These are phyloP conservation scores for Montipora capricornis DNA, from an alignment of 64 coral and sea anemone species.

Conservation along the genomic window DNA sequence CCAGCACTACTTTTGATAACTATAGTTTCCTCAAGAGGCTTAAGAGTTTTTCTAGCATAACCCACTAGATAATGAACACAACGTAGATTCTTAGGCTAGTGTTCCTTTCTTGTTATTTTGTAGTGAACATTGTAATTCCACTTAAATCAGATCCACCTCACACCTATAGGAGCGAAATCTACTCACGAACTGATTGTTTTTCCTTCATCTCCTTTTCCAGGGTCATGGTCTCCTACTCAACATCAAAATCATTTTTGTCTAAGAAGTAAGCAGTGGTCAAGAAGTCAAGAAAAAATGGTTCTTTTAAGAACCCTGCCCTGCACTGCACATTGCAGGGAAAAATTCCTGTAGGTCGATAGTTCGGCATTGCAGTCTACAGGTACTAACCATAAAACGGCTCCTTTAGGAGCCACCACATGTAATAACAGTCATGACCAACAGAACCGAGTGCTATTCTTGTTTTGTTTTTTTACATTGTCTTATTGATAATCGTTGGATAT, in stretches of 20 bases:
- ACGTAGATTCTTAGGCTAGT: too few relatives aligned
- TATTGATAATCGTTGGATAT: too few relatives aligned
- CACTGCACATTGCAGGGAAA: neutral
- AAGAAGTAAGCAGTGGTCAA: neutral
- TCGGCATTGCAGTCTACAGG: slow-evolving; percentile 2
- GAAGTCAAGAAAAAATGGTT: neutral
- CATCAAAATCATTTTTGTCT: neutral
- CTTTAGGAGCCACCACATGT: neutral
- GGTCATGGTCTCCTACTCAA: neutral
- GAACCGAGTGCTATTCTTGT: neutral
- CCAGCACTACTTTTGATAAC: too few relatives aligned
- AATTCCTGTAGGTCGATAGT: neutral
- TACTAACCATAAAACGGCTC: slow-evolving; percentile 4
- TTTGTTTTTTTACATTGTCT: neutral
- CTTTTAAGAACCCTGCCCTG: neutral
- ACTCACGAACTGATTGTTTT: neutral
- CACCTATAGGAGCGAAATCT: too few relatives aligned
- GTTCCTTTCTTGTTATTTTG: too few relatives aligned
- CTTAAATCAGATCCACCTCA: too few relatives aligned
- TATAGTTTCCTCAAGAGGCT: too few relatives aligned
- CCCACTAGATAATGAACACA: too few relatives aligned
- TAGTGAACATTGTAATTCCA: too few relatives aligned
- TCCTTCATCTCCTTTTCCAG: neutral
- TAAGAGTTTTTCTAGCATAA: too few relatives aligned
- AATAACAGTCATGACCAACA: neutral